Percentiles rank a stretch among this genome's conserved stretches.
phyloP scores from a whole-genome alignment of 1,140 invertebrate genomes.

The Philotrypesis tridentata region DNA sequence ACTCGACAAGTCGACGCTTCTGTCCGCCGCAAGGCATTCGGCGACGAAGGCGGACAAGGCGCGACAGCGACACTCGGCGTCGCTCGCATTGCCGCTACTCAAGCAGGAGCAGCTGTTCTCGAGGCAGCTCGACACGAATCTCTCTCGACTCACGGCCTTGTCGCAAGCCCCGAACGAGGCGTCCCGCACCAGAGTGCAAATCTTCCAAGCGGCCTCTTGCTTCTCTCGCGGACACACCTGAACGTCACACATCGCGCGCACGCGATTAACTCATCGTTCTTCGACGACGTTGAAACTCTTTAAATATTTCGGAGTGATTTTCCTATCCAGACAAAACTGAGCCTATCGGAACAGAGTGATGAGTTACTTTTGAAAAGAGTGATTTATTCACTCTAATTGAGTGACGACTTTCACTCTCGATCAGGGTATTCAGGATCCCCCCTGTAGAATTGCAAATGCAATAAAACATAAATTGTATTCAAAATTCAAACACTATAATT shows the following conservation, averaged over 20 bases:
- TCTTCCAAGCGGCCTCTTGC: conserved; percentile 77
- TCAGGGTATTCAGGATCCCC: too few species aligned
- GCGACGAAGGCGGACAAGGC: conserved; percentile 81
- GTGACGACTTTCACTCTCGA: too few species aligned
- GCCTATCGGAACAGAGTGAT: too few species aligned
- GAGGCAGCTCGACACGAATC: conserved; percentile 81
- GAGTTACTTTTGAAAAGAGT: too few species aligned
- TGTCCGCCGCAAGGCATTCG: conserved; percentile 80
- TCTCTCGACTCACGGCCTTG: conserved; percentile 77
- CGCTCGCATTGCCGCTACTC: conserved; percentile 68
- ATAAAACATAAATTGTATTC: too few species aligned
- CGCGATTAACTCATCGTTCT: neutral
- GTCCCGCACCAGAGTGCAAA: conserved; percentile 76
- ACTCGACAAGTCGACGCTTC: conserved; percentile 77
- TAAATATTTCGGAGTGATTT: too few species aligned
- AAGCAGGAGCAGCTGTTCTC: conserved; percentile 84
- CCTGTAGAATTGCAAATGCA: too few species aligned
- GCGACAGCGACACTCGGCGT: conserved; percentile 80
- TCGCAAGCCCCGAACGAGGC: conserved; percentile 77
- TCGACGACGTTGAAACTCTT: too few species aligned
- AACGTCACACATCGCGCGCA: too few species aligned
- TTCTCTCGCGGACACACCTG: conserved; percentile 75
- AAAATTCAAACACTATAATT: too few species aligned
- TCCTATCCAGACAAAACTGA: too few species aligned
- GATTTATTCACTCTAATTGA: too few species aligned